Evolutionary conservation across 2,888 invertebrate species (phyloP), one percentile per base, ranked within the genome.

Genomic region (Leptogaster cylindrica): DNA sequence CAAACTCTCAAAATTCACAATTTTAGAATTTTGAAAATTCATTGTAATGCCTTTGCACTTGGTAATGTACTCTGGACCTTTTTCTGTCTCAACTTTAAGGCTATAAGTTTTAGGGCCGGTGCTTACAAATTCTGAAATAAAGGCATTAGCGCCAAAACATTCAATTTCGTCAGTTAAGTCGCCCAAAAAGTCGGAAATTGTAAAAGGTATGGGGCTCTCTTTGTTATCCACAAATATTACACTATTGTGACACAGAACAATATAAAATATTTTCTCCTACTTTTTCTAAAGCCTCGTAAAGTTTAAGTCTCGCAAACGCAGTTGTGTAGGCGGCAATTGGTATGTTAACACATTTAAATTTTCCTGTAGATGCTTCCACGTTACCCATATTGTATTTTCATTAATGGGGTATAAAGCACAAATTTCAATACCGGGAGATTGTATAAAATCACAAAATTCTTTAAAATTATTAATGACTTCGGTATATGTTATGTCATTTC

Each of bases 71-170:
- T 44, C 44, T 5, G 27, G 23, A 1, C 14, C 41, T 7, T 41
- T 58, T 18, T 58, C 58, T 20, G 39, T 41, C 14, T 58, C 41
- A 12, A 58, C 20, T 51, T 36, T 65, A 23, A 41, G 61, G 25
- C 39, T 12, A 6, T 61, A 39, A 8, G 61, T 61, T n/a, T 61
- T 61, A 25, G 39, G 64, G 6, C 64, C 31, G 5, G 31, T 48
- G n/a, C 20, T 64, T 7, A 46, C 28, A 28, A 64, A 64, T 48
- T 64, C 33, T 20, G 64, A 64, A 46, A 64, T 64, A 31, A 48
- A 64, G 8, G 64, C 64, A 4, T 18, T 33, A 31, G 16, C 5
- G 10, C 64, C 48, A 16, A 48, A 64, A 23, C 3, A 50, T 36
- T 65, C 51, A 12, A 51, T 18, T 18, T 65, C 28, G 33, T 65